These are phyloP conservation scores for Hofmannophila pseudospretella DNA, from an alignment of 2,888 invertebrate genomes.

Conservation along the genomic window DNA sequence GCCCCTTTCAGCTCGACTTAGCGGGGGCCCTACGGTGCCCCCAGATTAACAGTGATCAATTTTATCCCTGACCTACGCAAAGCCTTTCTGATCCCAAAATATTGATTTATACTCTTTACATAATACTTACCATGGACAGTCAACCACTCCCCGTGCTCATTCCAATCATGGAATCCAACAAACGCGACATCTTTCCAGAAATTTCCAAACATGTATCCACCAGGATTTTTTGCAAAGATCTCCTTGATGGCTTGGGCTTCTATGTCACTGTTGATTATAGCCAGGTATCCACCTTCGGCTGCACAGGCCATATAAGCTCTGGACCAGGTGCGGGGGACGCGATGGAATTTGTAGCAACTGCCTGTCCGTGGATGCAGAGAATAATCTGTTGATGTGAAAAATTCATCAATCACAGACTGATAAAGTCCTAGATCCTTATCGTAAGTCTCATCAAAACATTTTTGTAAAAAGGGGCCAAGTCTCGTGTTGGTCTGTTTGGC, in stretches of 20 bases:
- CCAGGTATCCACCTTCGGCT: slow-evolving; percentile 20
- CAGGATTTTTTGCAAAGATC: background rate
- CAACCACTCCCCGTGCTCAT: slow-evolving; percentile 18
- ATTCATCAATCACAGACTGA: background rate
- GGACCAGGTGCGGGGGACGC: slow-evolving; percentile 14
- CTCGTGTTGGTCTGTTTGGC: too few relatives aligned
- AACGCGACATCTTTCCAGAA: slow-evolving; percentile 4
- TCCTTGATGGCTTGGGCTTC: slow-evolving; percentile 16
- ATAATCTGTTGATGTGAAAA: slow-evolving; percentile 13
- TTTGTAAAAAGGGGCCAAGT: too few relatives aligned
- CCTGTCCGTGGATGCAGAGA: slow-evolving; percentile 14
- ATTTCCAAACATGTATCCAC: slow-evolving; percentile 5
- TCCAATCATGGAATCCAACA: slow-evolving; percentile 24
- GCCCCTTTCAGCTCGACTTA: too few relatives aligned
- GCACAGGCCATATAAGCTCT: slow-evolving; percentile 19
- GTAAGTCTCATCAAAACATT: too few relatives aligned
- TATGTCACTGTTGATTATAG: slow-evolving; percentile 16
- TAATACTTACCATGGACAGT: slow-evolving; percentile 21
- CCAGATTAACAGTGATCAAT: too few relatives aligned
- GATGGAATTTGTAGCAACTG: slow-evolving; percentile 22
- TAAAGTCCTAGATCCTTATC: too few relatives aligned
- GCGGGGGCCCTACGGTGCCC: too few relatives aligned
- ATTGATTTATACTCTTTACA: too few relatives aligned
- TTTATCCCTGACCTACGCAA: too few relatives aligned
- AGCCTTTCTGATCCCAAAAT: too few relatives aligned